Evolutionary conservation across 2,888 invertebrate genomes (phyloP), one percentile per base, ranked within the genome.

Genomic region (Drosophila borealis): DNA sequence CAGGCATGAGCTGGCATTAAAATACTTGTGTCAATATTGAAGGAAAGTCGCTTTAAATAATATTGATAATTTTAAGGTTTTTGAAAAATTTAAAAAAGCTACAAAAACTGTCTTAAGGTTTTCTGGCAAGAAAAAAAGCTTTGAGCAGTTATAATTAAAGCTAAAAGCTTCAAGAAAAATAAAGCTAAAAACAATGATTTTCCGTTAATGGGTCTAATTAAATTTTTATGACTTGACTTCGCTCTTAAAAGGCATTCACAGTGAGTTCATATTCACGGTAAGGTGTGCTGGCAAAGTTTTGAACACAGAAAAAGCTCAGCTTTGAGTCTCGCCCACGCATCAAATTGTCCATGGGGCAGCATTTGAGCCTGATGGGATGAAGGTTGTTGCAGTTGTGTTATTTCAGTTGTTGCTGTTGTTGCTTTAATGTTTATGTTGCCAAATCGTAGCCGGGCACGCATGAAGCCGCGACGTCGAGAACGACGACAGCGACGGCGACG

Each of bases 391-490:
- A 37, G 61, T 53, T 59, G 59, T 55, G 59, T 55, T 69, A 60
- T 59, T 67, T 39, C 59, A 59, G 62, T 49, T 56, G 77, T 48
- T 69, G 55, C n/a, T 55, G 68, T 54, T 68, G 75, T 74, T 80
- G 74, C 48, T 63, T 69, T 75, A 65, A 81, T 84, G 89, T 89
- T 87, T 87, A 84, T 87, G 88, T 85, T 81, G 84, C 89, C 89
- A 81, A 84, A 83, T 64, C 74, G 74, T 69, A 69, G 81, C 57
- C 70, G 78, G 67, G 80, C 83, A 88, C 83, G 86, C 88, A 85
- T 77, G 68, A 68, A 72, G 57, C 70, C 61, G 69, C 74, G 85
- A 71, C 67, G 68, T 66, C 44, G 51, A 65, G 55, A 33, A 59
- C 50, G 66, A 45, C 44, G 45, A 46, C 59, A 42, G 21, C 42